Evolutionary conservation across 2,113 vertebrate genomes (phyloP).

Genomic region (Silurus meridionalis): DNA sequence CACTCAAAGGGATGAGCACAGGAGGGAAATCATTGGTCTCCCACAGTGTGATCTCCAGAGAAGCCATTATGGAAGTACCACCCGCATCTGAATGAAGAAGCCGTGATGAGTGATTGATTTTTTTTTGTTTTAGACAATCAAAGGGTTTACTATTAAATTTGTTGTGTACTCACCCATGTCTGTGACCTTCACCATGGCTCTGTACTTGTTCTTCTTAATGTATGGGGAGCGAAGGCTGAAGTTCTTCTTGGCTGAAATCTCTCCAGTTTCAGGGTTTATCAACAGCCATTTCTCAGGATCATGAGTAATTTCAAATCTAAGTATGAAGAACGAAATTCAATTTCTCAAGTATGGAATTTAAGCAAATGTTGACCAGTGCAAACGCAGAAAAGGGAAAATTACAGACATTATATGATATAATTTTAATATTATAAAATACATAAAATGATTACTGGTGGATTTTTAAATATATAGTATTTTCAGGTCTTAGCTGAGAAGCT

Average conservation of each 20-base stretch:
- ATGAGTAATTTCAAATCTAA: constrained; percentile 81
- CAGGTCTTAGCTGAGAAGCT: neutral
- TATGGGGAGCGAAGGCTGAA: constrained; percentile 80
- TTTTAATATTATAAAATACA: neutral
- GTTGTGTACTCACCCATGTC: constrained; percentile 79
- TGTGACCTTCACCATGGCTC: constrained; percentile 76
- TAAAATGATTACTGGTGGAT: too few species aligned
- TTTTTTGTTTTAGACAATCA: neutral
- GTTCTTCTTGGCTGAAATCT: constrained; percentile 71
- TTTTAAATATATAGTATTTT: neutral
- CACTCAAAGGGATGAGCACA: constrained; percentile 63
- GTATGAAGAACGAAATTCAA: neutral
- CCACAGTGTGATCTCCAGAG: constrained; percentile 81
- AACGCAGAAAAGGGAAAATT: neutral
- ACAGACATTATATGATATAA: neutral
- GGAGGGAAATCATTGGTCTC: constrained; percentile 92
- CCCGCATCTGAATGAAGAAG: constrained; percentile 59
- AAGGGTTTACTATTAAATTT: neutral
- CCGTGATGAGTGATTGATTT: neutral
- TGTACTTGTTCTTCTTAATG: constrained; percentile 82
- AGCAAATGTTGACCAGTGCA: neutral
- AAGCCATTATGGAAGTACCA: constrained; percentile 75
- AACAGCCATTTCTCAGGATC: constrained; percentile 86
- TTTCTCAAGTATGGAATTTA: neutral
- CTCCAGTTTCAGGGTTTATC: constrained; percentile 75